Conservation (phyloP, 2,888 invertebrate species). For the Agriopis leucophaearia region DNA sequence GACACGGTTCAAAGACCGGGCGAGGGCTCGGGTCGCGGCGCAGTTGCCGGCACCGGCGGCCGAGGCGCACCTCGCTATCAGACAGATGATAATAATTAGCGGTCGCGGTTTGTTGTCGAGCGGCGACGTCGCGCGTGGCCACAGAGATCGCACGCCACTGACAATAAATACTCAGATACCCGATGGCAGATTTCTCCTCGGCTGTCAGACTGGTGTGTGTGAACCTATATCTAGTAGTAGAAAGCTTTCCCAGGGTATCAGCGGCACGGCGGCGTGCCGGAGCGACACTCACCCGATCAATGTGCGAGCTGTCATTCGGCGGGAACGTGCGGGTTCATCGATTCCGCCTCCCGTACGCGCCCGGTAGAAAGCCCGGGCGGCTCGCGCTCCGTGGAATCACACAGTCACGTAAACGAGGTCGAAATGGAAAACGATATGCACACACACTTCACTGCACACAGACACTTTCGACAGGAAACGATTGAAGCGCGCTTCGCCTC, state of each 20-base stretch:
- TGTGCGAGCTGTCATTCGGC: slow-evolving; percentile 73
- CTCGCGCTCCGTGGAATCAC: slow-evolving; percentile 64
- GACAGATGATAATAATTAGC: slow-evolving; percentile 54
- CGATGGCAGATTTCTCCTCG: slow-evolving; percentile 31
- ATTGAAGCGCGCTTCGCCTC: slow-evolving; percentile 18
- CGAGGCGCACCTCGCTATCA: slow-evolving; percentile 45
- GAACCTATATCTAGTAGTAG: slow-evolving; percentile 3
- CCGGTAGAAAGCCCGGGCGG: slow-evolving; percentile 69
- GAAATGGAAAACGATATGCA: slow-evolving; percentile 67
- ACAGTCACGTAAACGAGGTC: slow-evolving; percentile 73
- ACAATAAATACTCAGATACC: slow-evolving; percentile 28
- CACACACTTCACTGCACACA: slow-evolving; percentile 66
- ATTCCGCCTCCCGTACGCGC: slow-evolving; percentile 63
- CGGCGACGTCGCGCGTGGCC: slow-evolving; percentile 35
- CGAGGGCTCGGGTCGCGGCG: slow-evolving; percentile 50
- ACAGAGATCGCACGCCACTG: slow-evolving; percentile 34
- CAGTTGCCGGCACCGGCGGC: slow-evolving; percentile 47
- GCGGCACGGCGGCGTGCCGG: slow-evolving; percentile 26
- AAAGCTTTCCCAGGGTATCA: slow-evolving; percentile 14
- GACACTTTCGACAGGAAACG: slow-evolving; percentile 36
- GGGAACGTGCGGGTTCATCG: slow-evolving; percentile 71
- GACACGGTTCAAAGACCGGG: slow-evolving; percentile 75
- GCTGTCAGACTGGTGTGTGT: not conserved
- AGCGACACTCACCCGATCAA: slow-evolving; percentile 78
- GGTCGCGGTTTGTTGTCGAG: slow-evolving; percentile 50